Evolutionary conservation across 1,140 invertebrate genomes (phyloP).

Genomic region (Acyrthosiphon pisum): DNA sequence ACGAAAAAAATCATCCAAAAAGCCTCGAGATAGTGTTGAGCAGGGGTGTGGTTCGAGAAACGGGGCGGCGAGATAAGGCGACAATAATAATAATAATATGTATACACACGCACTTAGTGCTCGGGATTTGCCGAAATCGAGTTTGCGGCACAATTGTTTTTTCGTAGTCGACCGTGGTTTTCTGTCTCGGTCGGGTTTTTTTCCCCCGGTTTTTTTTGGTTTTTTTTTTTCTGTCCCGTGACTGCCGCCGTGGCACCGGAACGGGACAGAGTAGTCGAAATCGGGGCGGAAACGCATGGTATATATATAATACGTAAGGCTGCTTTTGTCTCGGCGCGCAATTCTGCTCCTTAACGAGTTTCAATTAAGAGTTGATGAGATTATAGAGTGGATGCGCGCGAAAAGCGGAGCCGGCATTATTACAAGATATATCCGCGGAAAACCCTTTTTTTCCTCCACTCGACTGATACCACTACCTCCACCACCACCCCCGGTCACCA

Average conservation of each 20-base stretch:
- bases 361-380: constrained; percentile 36
- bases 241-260: too few relatives aligned
- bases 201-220: not conserved
- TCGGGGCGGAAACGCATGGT: not conserved
- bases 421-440: not conserved
- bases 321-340: constrained; percentile 7
- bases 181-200: not conserved
- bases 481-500: too few relatives aligned
- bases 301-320: not conserved
- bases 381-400: not conserved
- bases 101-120: not conserved
- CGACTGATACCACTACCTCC: not conserved
- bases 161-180: not conserved
- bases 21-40: too few relatives aligned
- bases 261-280: not conserved
- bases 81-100: not conserved
- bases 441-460: not conserved
- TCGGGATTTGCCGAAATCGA: not conserved
- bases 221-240: not conserved
- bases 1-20: too few relatives aligned
- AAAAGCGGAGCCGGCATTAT: not conserved
- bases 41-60: too few relatives aligned
- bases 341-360: constrained; percentile 22
- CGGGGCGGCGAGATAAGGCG: not conserved
- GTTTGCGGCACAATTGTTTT: constrained; percentile 16